Evolutionary conservation across 2,113 vertebrate genomes (phyloP), one percentile per base, ranked within the genome.

Genomic region (Burhinus oedicnemus): DNA sequence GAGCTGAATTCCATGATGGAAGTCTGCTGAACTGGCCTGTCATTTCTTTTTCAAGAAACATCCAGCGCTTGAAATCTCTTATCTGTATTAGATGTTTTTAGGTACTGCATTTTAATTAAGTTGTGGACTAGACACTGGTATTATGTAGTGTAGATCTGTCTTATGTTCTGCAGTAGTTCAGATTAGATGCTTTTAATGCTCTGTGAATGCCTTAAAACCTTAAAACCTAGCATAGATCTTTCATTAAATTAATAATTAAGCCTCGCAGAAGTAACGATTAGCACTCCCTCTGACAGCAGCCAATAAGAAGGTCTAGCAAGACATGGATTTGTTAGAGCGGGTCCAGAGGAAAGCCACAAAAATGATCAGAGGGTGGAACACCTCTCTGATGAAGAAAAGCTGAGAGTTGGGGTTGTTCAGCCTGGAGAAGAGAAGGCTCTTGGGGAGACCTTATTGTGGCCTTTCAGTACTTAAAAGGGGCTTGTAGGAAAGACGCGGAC

Each of bases 391-490:
- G 9, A 85, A 9, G 38, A 51, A 4, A 77, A 19, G 5, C 6
- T 71, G 25, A 54, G 8, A 71, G 10, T 7, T 49, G 4, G 17
- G 4, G 10, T 32, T 90, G 27, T 38, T 88, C 8, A 77, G 3
- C 16, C 23, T 44, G 49, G 9, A 85, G 58, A 74, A 51, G 8
- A 66, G 20, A 57, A 51, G 26, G 14, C 23, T 40, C 3, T 0
- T 0, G 2, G 27, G 17, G 3, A 58, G 7, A 77, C 3, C 15
- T 84, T 61, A 17, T 5, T 44, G 12, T 0, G 0, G 21, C 21
- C 8, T 55, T 74, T n/a, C 38, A 65, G 4, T 45, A 51, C 12
- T 38, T 71, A 11, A 71, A n/a, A 1, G 0, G 7, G 13, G 7
- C 2, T 21, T 80, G 29, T 16, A n/a, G 70, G 30, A 83, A 86